A percentile compares a stretch with the other conserved stretches of the same genome.
Conservation (phyloP, 2,797 vertebrate genomes). For the Brachymystax lenok region DNA sequence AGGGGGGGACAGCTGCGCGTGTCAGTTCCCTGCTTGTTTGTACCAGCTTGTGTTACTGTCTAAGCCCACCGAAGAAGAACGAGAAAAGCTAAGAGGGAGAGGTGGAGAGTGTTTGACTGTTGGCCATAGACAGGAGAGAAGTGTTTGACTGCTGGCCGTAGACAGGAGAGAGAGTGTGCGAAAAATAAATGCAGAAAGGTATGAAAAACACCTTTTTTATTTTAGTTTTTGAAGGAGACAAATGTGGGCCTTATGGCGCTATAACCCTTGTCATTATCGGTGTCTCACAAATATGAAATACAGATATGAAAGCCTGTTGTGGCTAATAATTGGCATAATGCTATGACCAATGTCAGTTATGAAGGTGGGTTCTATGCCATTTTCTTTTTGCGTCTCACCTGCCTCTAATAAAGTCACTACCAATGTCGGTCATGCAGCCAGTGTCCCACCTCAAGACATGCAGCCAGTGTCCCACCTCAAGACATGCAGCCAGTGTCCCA, state of each 20-base stretch:
- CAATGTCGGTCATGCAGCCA: neutral
- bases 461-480: no score
- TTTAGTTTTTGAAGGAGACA: neutral
- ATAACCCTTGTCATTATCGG: no score
- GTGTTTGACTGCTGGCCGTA: neutral
- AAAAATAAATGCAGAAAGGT: neutral
- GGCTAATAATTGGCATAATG: no score
- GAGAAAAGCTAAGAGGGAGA: neutral
- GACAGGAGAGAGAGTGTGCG: neutral
- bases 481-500: no score
- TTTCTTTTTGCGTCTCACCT: neutral
- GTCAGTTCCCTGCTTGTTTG: constrained; percentile 72
- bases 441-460: neutral
- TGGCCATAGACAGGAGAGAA: no score
- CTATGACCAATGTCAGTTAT: neutral
- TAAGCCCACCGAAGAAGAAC: constrained; percentile 40
- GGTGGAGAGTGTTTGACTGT: no score
- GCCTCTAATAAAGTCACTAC: neutral
- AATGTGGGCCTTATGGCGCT: neutral
- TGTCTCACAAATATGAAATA: neutral
- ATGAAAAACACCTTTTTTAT: neutral
- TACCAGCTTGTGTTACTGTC: constrained; percentile 69
- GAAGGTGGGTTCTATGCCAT: neutral
- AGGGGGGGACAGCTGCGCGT: constrained; percentile 68
- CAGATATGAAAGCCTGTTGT: neutral